phyloP scores from a whole-genome alignment of 2,888 invertebrate genomes.

The Dasysyrphus albostriatus region DNA sequence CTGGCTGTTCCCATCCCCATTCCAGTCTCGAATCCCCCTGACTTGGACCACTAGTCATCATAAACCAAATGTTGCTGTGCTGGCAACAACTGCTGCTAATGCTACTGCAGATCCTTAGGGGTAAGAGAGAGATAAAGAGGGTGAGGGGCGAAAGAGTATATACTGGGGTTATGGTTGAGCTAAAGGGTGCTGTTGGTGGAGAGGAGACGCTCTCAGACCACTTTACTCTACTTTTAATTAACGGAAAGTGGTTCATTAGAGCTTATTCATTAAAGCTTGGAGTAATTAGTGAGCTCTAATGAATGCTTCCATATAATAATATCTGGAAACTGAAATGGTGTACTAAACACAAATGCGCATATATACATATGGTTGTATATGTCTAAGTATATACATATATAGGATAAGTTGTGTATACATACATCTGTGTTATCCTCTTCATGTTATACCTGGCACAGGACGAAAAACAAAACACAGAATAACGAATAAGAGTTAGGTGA shows the following conservation, averaged over 20 bases:
- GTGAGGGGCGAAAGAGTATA: too few relatives aligned
- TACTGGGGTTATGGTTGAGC: conserved; percentile 39
- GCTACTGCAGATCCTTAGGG: conserved; percentile 51
- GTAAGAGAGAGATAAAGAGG: neutral
- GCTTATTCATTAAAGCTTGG: conserved; percentile 95
- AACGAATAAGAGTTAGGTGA: conserved; percentile 38
- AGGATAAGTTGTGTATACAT: conserved; percentile 16
- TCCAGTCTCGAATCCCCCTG: conserved; percentile 15
- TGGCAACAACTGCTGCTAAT: conserved; percentile 71
- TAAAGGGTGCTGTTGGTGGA: conserved; percentile 70
- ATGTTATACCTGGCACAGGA: conserved; percentile 21
- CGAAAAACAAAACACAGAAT: conserved; percentile 22
- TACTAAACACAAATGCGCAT: conserved; percentile 85
- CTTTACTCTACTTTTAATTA: conserved; percentile 90
- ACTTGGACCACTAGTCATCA: conserved; percentile 75
- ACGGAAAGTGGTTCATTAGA: conserved; percentile 96
- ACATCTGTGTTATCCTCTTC: conserved; percentile 23
- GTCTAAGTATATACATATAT: conserved; percentile 11
- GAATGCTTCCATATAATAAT: conserved; percentile 86
- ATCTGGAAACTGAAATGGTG: conserved; percentile 83
- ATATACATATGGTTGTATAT: conserved; percentile 36
- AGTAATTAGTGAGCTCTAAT: conserved; percentile 95
- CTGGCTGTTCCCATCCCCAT: conserved; percentile 3
- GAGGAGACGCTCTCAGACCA: conserved; percentile 78
- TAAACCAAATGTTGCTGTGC: conserved; percentile 76